Evolutionary conservation across 64 coral and sea anemone species (phyloP).

Genomic region (Stichodactyla helianthus): DNA sequence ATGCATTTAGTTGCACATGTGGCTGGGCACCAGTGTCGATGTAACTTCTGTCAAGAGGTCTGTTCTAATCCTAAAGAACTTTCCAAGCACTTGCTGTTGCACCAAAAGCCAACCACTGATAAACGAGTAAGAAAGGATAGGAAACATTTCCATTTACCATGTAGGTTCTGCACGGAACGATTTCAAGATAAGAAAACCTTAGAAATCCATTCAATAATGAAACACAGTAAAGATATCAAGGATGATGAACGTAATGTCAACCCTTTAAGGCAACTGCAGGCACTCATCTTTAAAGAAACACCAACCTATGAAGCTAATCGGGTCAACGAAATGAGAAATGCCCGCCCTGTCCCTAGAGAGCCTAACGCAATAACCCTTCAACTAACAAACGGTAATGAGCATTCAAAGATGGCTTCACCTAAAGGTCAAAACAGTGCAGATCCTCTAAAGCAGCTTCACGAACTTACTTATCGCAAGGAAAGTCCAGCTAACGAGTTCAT

Average conservation of each 20-base stretch:
- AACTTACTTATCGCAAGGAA: neutral
- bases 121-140: neutral
- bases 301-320: slow-evolving; percentile 17
- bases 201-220: slow-evolving; percentile 13
- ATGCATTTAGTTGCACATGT: neutral
- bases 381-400: neutral
- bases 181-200: neutral
- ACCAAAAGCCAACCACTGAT: neutral
- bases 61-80: neutral
- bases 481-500: neutral
- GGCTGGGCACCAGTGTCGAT: neutral
- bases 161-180: neutral
- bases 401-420: neutral
- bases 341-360: neutral
- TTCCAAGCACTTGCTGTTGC: neutral
- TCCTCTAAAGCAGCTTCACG: neutral
- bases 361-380: neutral
- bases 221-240: neutral
- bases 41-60: slow-evolving; percentile 8
- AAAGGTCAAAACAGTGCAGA: neutral
- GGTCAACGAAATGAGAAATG: slow-evolving; percentile 2
- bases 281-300: slow-evolving; percentile 26
- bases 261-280: slow-evolving; percentile 22
- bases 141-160: neutral
- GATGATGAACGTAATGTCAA: neutral